These are phyloP conservation scores for Zapus hudsonius DNA, from an alignment of 2,113 vertebrate species.

Conservation along the genomic window DNA sequence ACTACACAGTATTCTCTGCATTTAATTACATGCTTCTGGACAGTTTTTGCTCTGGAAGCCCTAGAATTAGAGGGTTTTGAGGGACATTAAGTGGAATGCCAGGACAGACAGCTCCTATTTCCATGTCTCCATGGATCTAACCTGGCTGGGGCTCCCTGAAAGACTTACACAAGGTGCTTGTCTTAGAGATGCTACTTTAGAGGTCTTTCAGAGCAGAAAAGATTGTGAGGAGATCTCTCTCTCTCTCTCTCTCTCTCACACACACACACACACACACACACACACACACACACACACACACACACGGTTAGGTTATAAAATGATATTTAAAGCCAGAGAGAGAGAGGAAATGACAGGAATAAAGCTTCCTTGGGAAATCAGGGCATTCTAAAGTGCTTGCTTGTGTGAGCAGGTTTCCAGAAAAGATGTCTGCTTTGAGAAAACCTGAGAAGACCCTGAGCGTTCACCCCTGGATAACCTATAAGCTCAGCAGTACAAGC, in stretches of 20 bases:
- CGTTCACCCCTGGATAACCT: neutral
- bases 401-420: neutral
- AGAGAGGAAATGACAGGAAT: neutral
- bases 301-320: neutral
- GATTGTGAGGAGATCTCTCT: too few relatives aligned
- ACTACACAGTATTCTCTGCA: neutral
- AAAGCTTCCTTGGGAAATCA: neutral
- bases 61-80: neutral
- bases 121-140: neutral
- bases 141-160: neutral
- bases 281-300: neutral
- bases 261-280: neutral
- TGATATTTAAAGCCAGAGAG: neutral
- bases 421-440: neutral
- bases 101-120: neutral
- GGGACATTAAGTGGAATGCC: neutral
- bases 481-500: neutral
- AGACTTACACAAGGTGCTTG: neutral
- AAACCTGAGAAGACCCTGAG: neutral
- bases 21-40: neutral
- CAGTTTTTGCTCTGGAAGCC: neutral
- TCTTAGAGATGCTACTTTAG: neutral
- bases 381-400: neutral
- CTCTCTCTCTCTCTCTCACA: too few relatives aligned
- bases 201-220: neutral